Conservation (phyloP, 1,140 invertebrate genomes). For the Leptopilina clavipes region DNA sequence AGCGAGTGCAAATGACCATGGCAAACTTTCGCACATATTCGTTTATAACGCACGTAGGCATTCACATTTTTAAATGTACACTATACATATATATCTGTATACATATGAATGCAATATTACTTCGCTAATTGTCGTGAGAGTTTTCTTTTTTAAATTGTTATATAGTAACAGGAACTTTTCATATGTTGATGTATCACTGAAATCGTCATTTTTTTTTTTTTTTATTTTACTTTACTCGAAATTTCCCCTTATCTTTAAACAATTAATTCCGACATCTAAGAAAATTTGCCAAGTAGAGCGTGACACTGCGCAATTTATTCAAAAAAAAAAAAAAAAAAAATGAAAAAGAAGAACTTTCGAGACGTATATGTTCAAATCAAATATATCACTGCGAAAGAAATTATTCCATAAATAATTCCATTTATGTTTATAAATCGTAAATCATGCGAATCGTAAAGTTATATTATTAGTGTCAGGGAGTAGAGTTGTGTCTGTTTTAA, state of each 20-base stretch:
- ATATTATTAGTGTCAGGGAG: too few relatives aligned
- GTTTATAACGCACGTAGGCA: constrained; percentile 35
- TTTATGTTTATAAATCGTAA: too few relatives aligned
- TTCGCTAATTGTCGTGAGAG: constrained; percentile 53
- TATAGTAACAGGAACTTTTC: constrained; percentile 27
- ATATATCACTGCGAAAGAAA: too few relatives aligned
- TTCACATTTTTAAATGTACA: constrained; percentile 40
- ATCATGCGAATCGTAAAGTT: too few relatives aligned
- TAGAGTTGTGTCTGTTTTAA: too few relatives aligned
- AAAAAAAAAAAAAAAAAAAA: too few relatives aligned
- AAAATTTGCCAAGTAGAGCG: background rate
- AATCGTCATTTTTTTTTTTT: background rate
- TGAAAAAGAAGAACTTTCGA: too few relatives aligned
- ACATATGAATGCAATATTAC: constrained; percentile 39
- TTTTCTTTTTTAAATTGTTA: constrained; percentile 38
- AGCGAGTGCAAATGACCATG: constrained; percentile 58
- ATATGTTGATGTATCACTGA: background rate
- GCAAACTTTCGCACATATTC: constrained; percentile 58
- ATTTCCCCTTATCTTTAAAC: background rate
- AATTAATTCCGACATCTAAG: background rate
- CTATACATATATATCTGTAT: background rate
- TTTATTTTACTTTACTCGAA: background rate
- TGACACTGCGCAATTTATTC: too few relatives aligned
- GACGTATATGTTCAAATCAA: too few relatives aligned
- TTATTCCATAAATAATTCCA: too few relatives aligned